Conservation (phyloP, 64 coral and sea anemone genomes). For the Montipora sp. region DNA sequence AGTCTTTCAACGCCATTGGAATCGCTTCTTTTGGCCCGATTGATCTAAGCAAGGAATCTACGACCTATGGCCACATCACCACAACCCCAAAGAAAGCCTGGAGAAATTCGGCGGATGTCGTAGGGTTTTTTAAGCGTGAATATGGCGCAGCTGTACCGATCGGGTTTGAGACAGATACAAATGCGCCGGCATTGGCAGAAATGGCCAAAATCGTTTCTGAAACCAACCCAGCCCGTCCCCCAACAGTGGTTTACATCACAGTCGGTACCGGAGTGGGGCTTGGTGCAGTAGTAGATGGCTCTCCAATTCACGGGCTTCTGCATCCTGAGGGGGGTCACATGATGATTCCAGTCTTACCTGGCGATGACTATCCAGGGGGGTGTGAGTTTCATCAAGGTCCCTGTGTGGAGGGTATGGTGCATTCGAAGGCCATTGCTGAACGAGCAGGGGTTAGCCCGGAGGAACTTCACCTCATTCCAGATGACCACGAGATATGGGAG, state of each 20-base stretch:
- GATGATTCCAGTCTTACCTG: slow-evolving; percentile 67
- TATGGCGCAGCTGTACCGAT: slow-evolving; percentile 62
- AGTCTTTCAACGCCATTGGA: slow-evolving; percentile 62
- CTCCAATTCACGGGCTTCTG: slow-evolving; percentile 83
- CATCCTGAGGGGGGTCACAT: slow-evolving; percentile 96
- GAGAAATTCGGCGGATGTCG: slow-evolving; percentile 67
- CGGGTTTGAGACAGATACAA: slow-evolving; percentile 89
- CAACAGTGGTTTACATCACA: slow-evolving; percentile 84
- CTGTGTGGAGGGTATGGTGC: slow-evolving; percentile 93
- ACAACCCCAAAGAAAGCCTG: slow-evolving; percentile 81
- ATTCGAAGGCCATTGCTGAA: slow-evolving; percentile 81
- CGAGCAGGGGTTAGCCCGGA: slow-evolving; percentile 58
- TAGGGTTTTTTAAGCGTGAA: slow-evolving; percentile 63
- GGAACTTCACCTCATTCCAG: slow-evolving; percentile 58
- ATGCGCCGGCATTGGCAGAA: slow-evolving; percentile 89
- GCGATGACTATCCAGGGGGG: slow-evolving; percentile 75
- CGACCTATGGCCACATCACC: slow-evolving; percentile 88
- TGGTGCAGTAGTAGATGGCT: slow-evolving; percentile 66
- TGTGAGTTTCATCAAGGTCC: slow-evolving; percentile 74
- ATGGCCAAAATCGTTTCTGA: slow-evolving; percentile 4
- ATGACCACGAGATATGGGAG: slow-evolving; percentile 87
- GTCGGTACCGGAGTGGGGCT: slow-evolving; percentile 91
- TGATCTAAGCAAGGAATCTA: slow-evolving; percentile 72
- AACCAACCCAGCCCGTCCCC: not conserved
- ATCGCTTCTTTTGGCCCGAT: slow-evolving; percentile 96